Percentiles rank a stretch among this genome's conserved stretches.
phyloP scores from a whole-genome alignment of 2,113 vertebrate species.

The Emydocephalus ijimae region DNA sequence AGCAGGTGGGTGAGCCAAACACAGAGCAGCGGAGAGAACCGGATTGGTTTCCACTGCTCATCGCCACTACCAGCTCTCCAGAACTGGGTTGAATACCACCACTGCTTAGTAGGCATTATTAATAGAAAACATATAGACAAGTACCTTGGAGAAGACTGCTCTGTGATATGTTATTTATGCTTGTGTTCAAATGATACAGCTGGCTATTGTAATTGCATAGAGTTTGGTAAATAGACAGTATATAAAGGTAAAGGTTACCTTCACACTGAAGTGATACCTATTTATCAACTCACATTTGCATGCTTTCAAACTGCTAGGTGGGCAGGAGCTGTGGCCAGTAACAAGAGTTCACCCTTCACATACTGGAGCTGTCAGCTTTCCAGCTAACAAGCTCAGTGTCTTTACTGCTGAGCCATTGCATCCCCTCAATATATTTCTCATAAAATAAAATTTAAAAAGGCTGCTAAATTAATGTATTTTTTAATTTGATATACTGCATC shows the following conservation, averaged over 20 bases:
- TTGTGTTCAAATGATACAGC: background rate
- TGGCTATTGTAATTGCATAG: background rate
- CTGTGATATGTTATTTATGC: background rate
- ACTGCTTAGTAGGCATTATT: background rate
- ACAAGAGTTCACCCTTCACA: background rate
- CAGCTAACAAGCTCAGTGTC: background rate
- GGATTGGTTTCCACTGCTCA: too few species aligned
- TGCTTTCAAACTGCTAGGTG: background rate
- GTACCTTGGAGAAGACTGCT: background rate
- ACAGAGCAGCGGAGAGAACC: too few species aligned
- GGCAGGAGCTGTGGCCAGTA: background rate
- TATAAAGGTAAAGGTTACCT: background rate
- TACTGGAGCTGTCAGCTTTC: background rate
- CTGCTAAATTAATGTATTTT: background rate
- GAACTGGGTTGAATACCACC: too few species aligned
- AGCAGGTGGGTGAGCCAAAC: too few species aligned
- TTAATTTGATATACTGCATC: background rate
- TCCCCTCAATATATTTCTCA: background rate
- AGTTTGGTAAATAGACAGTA: background rate
- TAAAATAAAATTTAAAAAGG: background rate
- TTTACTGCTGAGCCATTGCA: background rate
- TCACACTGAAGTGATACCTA: background rate
- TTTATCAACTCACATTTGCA: background rate
- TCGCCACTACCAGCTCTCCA: too few species aligned
- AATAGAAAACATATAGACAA: background rate